Conservation (phyloP, 2,888 invertebrate genomes). For the Meiosimyza decipiens region DNA sequence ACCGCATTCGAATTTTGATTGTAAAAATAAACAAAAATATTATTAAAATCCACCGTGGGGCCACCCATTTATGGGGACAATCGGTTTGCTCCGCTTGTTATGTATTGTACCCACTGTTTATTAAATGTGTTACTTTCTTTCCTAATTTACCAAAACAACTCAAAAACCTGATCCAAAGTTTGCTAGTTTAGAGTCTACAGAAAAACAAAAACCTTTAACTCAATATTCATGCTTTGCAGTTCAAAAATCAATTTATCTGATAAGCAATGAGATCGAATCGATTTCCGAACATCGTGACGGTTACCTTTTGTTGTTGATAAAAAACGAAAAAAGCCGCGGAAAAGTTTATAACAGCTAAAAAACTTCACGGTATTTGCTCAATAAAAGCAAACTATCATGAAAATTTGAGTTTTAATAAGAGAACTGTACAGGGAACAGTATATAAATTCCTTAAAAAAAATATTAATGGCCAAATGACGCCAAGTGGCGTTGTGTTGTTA, state of each 20-base stretch:
- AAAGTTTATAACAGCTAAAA: slow-evolving; percentile 27
- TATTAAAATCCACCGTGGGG: too few relatives aligned
- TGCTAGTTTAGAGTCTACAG: background rate
- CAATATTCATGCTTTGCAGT: slow-evolving; percentile 30
- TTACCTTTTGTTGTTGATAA: slow-evolving; percentile 24
- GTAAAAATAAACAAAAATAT: too few relatives aligned
- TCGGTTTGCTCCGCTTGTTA: too few relatives aligned
- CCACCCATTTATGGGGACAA: too few relatives aligned
- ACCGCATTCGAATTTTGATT: too few relatives aligned
- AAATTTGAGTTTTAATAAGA: slow-evolving; percentile 24
- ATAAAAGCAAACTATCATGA: slow-evolving; percentile 29
- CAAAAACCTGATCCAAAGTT: slow-evolving; percentile 18
- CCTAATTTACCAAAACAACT: background rate
- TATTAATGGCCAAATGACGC: slow-evolving; percentile 6
- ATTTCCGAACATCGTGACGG: slow-evolving; percentile 29
- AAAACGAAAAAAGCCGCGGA: slow-evolving; percentile 22
- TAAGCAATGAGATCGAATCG: slow-evolving; percentile 11
- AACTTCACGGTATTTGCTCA: slow-evolving; percentile 30
- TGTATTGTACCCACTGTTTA: too few relatives aligned
- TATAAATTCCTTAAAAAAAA: slow-evolving; percentile 22
- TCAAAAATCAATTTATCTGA: slow-evolving; percentile 22
- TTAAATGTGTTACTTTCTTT: background rate
- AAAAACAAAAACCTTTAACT: slow-evolving; percentile 9
- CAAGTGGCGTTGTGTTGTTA: background rate
- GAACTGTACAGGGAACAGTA: slow-evolving; percentile 5